Evolutionary conservation across 2,888 invertebrate species (phyloP).

Genomic region (Protodeltote pygarga): DNA sequence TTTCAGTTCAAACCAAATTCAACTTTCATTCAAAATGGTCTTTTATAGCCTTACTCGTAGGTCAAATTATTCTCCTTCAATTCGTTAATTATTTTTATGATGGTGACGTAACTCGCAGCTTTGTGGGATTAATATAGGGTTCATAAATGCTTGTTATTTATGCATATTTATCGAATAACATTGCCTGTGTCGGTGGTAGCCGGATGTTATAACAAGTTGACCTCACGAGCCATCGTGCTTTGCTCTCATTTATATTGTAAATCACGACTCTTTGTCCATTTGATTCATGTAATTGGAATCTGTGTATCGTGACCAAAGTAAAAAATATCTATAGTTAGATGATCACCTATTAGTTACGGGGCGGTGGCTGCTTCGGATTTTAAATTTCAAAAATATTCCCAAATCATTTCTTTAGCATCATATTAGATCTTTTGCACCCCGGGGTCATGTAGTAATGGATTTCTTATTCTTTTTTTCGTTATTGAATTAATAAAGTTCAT

Average conservation of each 20-base stretch:
- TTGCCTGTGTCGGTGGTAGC: conserved; percentile 48
- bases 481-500: no score
- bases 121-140: conserved; percentile 13
- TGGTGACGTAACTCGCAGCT: conserved; percentile 12
- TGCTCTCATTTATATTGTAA: conserved; percentile 62
- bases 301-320: conserved; percentile 64
- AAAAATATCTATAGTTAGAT: conserved; percentile 23
- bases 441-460: no score
- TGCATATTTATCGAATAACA: conserved; percentile 22
- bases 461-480: no score
- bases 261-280: conserved; percentile 65
- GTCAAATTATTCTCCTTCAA: conserved; percentile 24
- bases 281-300: conserved; percentile 62
- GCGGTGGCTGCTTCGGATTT: neutral
- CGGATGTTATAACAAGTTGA: conserved; percentile 71
- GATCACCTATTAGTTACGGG: neutral
- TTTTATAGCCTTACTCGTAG: conserved; percentile 19
- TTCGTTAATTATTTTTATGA: conserved; percentile 9
- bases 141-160: conserved; percentile 22
- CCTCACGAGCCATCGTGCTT: conserved; percentile 65
- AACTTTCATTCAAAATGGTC: conserved; percentile 11
- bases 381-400: no score
- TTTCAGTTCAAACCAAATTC: conserved; percentile 9
- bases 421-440: no score
- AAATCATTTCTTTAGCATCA: no score